phyloP scores from a whole-genome alignment of 2,888 invertebrate species.

The Carabus problematicus region DNA sequence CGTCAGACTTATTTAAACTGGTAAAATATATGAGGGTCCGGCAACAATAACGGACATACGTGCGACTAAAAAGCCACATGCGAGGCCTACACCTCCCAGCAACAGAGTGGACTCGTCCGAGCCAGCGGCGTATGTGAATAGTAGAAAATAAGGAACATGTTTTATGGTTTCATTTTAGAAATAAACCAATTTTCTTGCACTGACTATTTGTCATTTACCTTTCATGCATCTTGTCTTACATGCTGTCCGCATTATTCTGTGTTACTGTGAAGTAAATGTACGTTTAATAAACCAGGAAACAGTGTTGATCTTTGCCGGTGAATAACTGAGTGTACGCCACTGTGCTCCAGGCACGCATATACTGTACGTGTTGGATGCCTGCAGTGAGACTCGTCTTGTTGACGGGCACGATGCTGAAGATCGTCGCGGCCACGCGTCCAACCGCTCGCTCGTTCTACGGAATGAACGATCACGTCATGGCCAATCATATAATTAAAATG shows the following conservation, averaged over 20 bases:
- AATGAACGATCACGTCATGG: constrained; percentile 26
- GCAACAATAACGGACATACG: constrained; percentile 30
- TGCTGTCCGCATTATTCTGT: too few species aligned
- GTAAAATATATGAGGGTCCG: constrained; percentile 54
- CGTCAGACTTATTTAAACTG: constrained; percentile 55
- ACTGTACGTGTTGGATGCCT: constrained; percentile 21
- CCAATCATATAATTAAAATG: constrained; percentile 41
- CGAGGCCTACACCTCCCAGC: constrained; percentile 34
- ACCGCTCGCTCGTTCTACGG: too few species aligned
- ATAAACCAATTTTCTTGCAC: not conserved
- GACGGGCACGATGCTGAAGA: constrained; percentile 1
- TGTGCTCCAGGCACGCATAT: constrained; percentile 1
- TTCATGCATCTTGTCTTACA: too few species aligned
- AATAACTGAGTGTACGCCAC: constrained; percentile 3
- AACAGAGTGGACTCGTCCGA: constrained; percentile 1
- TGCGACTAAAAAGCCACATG: constrained; percentile 26
- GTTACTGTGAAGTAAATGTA: too few species aligned
- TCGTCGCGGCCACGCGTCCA: constrained; percentile 22
- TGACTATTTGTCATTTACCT: too few species aligned
- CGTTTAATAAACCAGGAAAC: too few species aligned
- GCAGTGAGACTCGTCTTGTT: not conserved
- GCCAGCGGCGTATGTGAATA: constrained; percentile 11
- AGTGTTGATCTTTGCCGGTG: too few species aligned
- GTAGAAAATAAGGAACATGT: too few species aligned
- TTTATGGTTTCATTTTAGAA: too few species aligned